Conservation (phyloP, 2,888 invertebrate genomes). For the Drosophila austrosaltans region DNA sequence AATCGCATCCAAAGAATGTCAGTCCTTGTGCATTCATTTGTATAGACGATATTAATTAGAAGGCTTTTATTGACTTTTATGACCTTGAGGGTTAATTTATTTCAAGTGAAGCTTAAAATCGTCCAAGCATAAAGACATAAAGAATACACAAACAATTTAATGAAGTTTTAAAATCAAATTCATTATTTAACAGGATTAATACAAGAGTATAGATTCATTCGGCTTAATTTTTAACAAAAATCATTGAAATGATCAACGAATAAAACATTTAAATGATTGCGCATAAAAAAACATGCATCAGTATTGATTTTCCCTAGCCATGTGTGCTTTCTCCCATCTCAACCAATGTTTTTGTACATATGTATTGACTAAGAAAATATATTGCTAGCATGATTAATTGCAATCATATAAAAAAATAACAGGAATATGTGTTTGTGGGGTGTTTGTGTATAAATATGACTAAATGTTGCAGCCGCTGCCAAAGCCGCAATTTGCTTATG, state of each 20-base stretch:
- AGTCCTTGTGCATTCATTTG: background rate
- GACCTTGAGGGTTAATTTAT: background rate
- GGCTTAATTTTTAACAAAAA: background rate
- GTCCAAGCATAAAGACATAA: too few species aligned
- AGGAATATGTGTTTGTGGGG: background rate
- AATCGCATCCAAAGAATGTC: too few species aligned
- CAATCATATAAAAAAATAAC: background rate
- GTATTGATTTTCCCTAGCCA: background rate
- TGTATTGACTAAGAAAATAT: slow-evolving; percentile 4
- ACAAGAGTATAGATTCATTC: background rate
- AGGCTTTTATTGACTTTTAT: background rate
- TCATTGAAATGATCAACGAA: background rate
- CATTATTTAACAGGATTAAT: too few species aligned
- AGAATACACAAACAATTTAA: too few species aligned
- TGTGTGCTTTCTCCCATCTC: background rate
- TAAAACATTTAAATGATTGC: background rate
- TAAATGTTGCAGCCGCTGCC: slow-evolving; percentile 15
- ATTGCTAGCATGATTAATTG: slow-evolving; percentile 3
- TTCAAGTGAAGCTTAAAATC: too few species aligned
- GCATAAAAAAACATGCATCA: background rate
- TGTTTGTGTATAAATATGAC: slow-evolving; percentile 4
- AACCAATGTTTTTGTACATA: background rate
- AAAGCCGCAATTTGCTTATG: slow-evolving; percentile 16
- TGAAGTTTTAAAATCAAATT: too few species aligned
- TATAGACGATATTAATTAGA: background rate